A percentile compares a stretch with the other conserved stretches of the same genome.
Evolutionary conservation across 2,113 vertebrate species (phyloP).

Genomic region (Laticauda laticaudata): DNA sequence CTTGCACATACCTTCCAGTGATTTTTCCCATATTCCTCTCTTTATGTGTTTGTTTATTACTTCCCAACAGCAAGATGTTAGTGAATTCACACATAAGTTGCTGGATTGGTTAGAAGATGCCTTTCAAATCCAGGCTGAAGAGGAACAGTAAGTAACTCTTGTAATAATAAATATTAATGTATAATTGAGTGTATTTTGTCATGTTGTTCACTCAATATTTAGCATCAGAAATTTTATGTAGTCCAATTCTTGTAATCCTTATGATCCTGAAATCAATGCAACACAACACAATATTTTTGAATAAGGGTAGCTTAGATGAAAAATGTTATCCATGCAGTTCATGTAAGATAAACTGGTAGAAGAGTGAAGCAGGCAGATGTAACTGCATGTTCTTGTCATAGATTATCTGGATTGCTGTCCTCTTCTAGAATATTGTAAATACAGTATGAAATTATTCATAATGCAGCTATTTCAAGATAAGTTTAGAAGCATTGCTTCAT

Average conservation of each 20-base stretch:
- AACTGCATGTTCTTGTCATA: neutral
- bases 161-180: neutral
- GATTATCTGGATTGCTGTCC: neutral
- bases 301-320: neutral
- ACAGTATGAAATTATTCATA: neutral
- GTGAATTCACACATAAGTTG: slow-evolving; percentile 97
- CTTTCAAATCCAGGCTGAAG: slow-evolving; percentile 96
- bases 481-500: neutral
- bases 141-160: slow-evolving; percentile 77
- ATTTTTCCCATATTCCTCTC: neutral
- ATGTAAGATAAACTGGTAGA: neutral
- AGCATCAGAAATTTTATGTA: neutral
- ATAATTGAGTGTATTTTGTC: neutral
- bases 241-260: neutral
- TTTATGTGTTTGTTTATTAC: slow-evolving; percentile 24
- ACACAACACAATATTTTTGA: neutral
- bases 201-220: neutral
- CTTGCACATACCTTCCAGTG: neutral
- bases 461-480: neutral
- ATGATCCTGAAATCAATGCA: neutral
- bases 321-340: neutral
- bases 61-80: slow-evolving; percentile 91
- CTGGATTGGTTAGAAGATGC: slow-evolving; percentile 98
- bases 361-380: neutral
- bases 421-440: neutral